These are phyloP conservation scores for Erebia aethiops DNA, from an alignment of 2,888 invertebrate species.

Conservation along the genomic window DNA sequence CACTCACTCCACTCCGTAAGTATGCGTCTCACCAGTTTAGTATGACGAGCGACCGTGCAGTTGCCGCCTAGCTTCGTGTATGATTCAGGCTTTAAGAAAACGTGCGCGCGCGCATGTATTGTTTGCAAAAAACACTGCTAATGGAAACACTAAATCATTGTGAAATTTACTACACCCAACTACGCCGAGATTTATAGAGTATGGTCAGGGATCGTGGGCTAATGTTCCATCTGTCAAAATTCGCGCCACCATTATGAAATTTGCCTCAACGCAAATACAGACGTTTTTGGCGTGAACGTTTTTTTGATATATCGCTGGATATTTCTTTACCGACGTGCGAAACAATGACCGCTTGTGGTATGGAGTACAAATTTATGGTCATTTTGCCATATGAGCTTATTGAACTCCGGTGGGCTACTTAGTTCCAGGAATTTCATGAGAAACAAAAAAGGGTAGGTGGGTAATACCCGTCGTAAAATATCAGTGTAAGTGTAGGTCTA, in stretches of 20 bases:
- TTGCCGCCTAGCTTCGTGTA: background rate
- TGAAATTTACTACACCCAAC: slow-evolving; percentile 44
- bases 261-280: slow-evolving; percentile 22
- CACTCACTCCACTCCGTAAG: too few species aligned
- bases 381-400: slow-evolving; percentile 49
- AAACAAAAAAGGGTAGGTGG: slow-evolving; percentile 15
- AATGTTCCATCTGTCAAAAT: slow-evolving; percentile 27
- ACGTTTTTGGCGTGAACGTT: slow-evolving; percentile 27
- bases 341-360: slow-evolving; percentile 55
- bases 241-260: slow-evolving; percentile 28
- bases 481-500: background rate
- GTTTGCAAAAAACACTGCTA: slow-evolving; percentile 36
- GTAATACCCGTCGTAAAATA: slow-evolving; percentile 14
- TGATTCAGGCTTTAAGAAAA: slow-evolving; percentile 1
- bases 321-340: slow-evolving; percentile 37
- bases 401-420: slow-evolving; percentile 35
- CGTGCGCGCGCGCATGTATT: slow-evolving; percentile 34
- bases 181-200: slow-evolving; percentile 44
- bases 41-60: background rate
- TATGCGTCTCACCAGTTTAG: too few species aligned
- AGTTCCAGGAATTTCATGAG: slow-evolving; percentile 30
- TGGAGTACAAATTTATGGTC: slow-evolving; percentile 48
- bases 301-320: slow-evolving; percentile 34
- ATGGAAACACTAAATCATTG: slow-evolving; percentile 45
- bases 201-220: slow-evolving; percentile 29